Conservation (phyloP, 2,888 invertebrate species). For the Pyrocoelia pectoralis region DNA sequence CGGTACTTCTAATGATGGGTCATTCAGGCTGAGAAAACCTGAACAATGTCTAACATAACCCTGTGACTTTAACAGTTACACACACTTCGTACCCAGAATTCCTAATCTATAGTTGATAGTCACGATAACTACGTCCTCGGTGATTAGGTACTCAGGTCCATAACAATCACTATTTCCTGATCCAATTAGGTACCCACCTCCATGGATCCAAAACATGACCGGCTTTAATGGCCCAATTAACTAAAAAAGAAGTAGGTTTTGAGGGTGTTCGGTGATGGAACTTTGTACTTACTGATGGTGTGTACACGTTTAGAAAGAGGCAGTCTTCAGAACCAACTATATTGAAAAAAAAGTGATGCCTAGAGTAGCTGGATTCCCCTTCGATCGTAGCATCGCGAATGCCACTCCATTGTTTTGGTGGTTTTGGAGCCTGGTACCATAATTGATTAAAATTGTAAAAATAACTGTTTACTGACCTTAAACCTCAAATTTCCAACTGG, state of each 20-base stretch:
- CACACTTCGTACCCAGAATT: conserved; percentile 26
- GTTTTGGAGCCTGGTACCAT: conserved; percentile 42
- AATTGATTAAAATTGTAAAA: too few species aligned
- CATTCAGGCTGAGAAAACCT: conserved; percentile 21
- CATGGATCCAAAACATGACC: conserved; percentile 44
- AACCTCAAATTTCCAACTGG: neutral
- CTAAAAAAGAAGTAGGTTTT: neutral
- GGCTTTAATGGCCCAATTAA: conserved; percentile 28
- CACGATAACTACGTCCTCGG: conserved; percentile 36
- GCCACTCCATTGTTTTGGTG: conserved; percentile 46
- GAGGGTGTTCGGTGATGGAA: neutral
- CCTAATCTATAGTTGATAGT: conserved; percentile 41
- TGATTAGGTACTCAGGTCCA: conserved; percentile 37
- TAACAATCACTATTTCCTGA: conserved; percentile 24
- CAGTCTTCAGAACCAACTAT: conserved; percentile 33
- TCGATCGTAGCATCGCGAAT: conserved; percentile 44
- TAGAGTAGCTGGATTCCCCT: conserved; percentile 35
- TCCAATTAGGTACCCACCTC: conserved; percentile 38
- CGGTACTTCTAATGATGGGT: conserved; percentile 14
- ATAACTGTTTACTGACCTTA: too few species aligned
- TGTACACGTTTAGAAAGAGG: conserved; percentile 24
- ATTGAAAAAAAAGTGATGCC: conserved; percentile 9
- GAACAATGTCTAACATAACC: neutral
- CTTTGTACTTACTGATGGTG: conserved; percentile 20
- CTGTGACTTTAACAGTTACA: too few species aligned